Evolutionary conservation across 2,888 invertebrate species (phyloP).

Genomic region (Dasysyrphus albostriatus): DNA sequence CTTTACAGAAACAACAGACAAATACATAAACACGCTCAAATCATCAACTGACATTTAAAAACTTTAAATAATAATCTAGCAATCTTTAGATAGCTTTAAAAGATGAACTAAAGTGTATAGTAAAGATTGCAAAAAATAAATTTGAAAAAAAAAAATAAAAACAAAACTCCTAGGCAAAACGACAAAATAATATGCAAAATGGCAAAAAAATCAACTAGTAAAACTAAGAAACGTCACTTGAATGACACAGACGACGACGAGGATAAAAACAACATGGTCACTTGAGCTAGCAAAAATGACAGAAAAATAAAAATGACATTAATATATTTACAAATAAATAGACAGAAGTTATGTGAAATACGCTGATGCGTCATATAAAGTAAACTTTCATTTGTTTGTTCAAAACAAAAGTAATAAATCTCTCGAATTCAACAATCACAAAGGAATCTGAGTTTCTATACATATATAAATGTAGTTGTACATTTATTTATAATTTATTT

Average conservation of each 20-base stretch:
- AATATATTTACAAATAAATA: conserved; percentile 11
- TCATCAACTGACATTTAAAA: conserved; percentile 53
- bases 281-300: conserved; percentile 51
- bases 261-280: conserved; percentile 71
- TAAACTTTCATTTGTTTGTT: conserved; percentile 28
- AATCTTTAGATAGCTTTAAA: conserved; percentile 71
- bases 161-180: conserved; percentile 47
- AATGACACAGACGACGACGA: conserved; percentile 69
- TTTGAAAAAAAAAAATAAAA: neutral
- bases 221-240: conserved; percentile 66
- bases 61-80: conserved; percentile 41
- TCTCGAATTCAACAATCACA: conserved; percentile 59
- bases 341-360: conserved; percentile 61
- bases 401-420: conserved; percentile 51
- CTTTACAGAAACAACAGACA: conserved; percentile 56
- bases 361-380: conserved; percentile 36
- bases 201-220: conserved; percentile 71
- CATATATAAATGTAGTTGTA: neutral
- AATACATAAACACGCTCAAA: conserved; percentile 54
- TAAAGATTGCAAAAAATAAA: conserved; percentile 52
- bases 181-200: conserved; percentile 65
- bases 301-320: conserved; percentile 25
- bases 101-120: conserved; percentile 59
- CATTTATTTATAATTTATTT: conserved; percentile 40
- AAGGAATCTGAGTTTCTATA: conserved; percentile 49